Conservation (phyloP, 2,888 invertebrate species). For the Drosophila nigricruria region DNA sequence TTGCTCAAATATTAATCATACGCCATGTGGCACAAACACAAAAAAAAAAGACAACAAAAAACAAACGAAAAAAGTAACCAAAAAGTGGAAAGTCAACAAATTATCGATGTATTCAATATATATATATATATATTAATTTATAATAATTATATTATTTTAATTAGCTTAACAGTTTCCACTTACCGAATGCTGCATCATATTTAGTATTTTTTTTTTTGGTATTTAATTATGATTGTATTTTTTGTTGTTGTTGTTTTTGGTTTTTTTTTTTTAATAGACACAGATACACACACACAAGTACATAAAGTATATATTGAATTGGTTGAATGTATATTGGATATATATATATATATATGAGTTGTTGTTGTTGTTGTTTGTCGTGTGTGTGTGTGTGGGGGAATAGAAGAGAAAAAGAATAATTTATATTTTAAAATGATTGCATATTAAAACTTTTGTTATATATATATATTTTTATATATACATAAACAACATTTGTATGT, state of each 20-base stretch:
- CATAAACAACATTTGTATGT: conserved; percentile 44
- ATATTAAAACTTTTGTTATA: conserved; percentile 45
- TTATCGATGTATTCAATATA: conserved; percentile 9
- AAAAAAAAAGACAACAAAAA: neutral
- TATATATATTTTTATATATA: conserved; percentile 33
- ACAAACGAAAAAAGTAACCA: conserved; percentile 2
- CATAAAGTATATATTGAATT: conserved; percentile 54
- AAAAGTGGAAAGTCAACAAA: conserved; percentile 3
- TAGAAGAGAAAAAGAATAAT: conserved; percentile 66
- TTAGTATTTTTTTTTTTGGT: conserved; percentile 19
- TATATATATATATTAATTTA: conserved; percentile 5
- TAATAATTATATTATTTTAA: neutral
- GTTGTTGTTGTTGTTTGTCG: conserved; percentile 27
- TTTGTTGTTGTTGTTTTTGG: conserved; percentile 19
- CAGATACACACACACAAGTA: conserved; percentile 71
- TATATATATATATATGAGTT: conserved; percentile 23
- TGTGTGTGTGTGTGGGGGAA: conserved; percentile 45
- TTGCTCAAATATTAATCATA: conserved; percentile 23
- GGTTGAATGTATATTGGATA: conserved; percentile 33
- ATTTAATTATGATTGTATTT: conserved; percentile 27
- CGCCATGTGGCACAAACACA: conserved; percentile 14
- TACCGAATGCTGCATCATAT: conserved; percentile 68
- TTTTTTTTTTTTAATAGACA: conserved; percentile 46
- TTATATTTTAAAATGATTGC: conserved; percentile 57
- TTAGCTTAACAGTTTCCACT: conserved; percentile 45